Evolutionary conservation across 2,797 vertebrate genomes (phyloP), one percentile per base, ranked within the genome.

Genomic region (Pogoniulus pusillus): DNA sequence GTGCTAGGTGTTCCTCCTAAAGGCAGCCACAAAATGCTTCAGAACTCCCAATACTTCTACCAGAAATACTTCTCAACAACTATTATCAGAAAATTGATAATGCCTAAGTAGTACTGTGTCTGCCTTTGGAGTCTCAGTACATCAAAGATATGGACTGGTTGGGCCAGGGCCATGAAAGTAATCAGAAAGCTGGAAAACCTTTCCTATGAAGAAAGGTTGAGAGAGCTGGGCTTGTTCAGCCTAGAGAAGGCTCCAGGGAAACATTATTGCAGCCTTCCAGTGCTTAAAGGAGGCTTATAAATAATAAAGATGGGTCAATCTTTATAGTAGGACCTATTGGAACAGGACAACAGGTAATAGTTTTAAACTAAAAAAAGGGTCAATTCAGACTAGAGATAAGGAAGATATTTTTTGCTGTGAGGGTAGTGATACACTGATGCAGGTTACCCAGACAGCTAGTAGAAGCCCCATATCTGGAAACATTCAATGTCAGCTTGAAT

Each of bases 101-200:
- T 34, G 37, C 7, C 43, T n/a, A n/a, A 47, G 55, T 22, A 62
- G 27, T 71, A 10, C 6, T 27, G 20, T 0, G 0, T 16, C 23
- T 9, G 30, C 3, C 35, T 69, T 53, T 57, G 71, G 30, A 41
- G 20, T 3, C 22, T 39, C 45, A 57, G 20, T 5, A 16, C 15
- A 34, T 24, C 37, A 45, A n/a, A 66, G 37, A 30, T 6, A 19
- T 27, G 16, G 35, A 39, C 16, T 24, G 18, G 35, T 62, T 37
- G 62, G 47, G 65, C 15, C 5, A 62, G 30, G 11, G 34, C 10
- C 20, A 43, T 12, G 30, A 8, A 75, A 80, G 53, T 20, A 12
- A 35, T 16, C 45, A 1, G 0, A 64, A 17, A 43, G 35, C 7
- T 37, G 30, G 30, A 74, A 7, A 4, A 45, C 0, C 4, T 72